Evolutionary conservation across 2,888 invertebrate species (phyloP).

Genomic region (Thyatira batis): DNA sequence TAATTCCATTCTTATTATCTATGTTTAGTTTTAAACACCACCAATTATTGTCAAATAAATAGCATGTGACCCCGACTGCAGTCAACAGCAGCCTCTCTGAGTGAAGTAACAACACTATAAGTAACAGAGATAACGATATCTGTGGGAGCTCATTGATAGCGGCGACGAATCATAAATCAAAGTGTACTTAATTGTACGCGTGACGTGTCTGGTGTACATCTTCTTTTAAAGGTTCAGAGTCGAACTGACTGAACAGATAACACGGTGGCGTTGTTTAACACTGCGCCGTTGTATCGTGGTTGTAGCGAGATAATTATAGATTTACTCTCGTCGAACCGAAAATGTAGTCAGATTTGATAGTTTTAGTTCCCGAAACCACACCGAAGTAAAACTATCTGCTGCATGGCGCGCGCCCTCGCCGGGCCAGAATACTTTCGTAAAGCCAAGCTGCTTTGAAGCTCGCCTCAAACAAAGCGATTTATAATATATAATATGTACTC

Average conservation of each 20-base stretch:
- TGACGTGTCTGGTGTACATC: neutral
- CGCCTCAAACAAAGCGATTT: neutral
- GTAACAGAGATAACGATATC: neutral
- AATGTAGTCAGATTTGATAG: neutral
- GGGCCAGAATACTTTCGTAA: neutral
- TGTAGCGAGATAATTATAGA: neutral
- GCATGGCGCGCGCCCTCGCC: neutral
- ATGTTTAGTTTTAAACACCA: too few species aligned
- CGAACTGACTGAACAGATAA: neutral
- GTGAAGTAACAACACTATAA: neutral
- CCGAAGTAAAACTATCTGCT: neutral
- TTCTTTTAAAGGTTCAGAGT: neutral
- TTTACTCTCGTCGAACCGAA: neutral
- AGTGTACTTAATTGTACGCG: neutral
- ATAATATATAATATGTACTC: neutral
- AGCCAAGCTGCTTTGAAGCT: neutral
- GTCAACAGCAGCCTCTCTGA: too few species aligned
- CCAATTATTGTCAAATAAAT: too few species aligned
- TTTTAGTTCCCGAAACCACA: neutral
- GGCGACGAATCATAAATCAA: neutral
- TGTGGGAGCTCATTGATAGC: neutral
- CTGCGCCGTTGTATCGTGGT: neutral
- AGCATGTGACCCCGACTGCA: too few species aligned
- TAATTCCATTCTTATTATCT: too few species aligned
- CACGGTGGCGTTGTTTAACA: neutral